phyloP scores from a whole-genome alignment of 2,797 vertebrate genomes.

The Coluber constrictor region DNA sequence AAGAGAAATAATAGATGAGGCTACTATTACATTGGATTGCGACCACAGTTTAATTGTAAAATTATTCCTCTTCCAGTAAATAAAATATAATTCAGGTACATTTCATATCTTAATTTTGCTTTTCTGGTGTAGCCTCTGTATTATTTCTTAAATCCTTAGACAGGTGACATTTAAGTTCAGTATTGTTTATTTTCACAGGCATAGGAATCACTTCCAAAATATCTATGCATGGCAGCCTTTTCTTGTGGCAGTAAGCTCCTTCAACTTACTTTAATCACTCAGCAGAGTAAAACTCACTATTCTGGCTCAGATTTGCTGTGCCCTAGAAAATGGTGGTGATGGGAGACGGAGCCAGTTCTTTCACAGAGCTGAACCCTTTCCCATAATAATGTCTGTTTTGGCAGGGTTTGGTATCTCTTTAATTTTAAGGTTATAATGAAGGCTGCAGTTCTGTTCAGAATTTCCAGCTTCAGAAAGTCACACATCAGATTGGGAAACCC shows the following conservation, averaged over 20 bases:
- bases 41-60: slow-evolving; percentile 58
- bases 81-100: slow-evolving; percentile 38
- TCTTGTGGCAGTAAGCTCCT: slow-evolving; percentile 1
- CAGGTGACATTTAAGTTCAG: accelerated
- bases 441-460: slow-evolving; percentile 58
- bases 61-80: slow-evolving; percentile 56
- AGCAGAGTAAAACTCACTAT: slow-evolving; percentile 16
- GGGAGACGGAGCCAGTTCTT: slow-evolving; percentile 37
- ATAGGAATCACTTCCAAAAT: not conserved
- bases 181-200: slow-evolving; percentile 6
- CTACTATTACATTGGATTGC: slow-evolving; percentile 47
- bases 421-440: slow-evolving; percentile 60
- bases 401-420: slow-evolving; percentile 55
- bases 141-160: slow-evolving; percentile 34
- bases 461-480: slow-evolving; percentile 66
- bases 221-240: accelerated
- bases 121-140: slow-evolving; percentile 39
- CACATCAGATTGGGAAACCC: slow-evolving; percentile 45
- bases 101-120: slow-evolving; percentile 48
- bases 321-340: not conserved
- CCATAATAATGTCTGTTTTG: slow-evolving; percentile 61
- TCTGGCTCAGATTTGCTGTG: slow-evolving; percentile 22
- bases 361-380: slow-evolving; percentile 48
- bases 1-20: slow-evolving; percentile 48
- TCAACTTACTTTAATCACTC: slow-evolving; percentile 1